phyloP scores from a whole-genome alignment of 2,113 vertebrate genomes.

The Phasianus colchicus region DNA sequence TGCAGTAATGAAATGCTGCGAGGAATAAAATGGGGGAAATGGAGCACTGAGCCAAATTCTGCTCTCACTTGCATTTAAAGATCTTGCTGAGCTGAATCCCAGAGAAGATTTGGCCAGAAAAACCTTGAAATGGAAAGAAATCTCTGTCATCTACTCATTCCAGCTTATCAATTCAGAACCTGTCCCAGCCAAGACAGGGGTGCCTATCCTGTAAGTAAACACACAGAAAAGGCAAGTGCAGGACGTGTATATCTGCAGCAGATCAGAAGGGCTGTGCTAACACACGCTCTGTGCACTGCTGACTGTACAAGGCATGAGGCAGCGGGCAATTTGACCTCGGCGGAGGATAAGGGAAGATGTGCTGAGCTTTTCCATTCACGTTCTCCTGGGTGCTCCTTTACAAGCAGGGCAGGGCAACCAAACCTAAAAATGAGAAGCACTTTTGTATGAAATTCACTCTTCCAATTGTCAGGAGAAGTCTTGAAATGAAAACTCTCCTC shows the following conservation, averaged over 20 bases:
- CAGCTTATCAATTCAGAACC: neutral
- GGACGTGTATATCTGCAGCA: neutral
- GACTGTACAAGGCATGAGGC: neutral
- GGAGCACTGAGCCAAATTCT: constrained; percentile 16
- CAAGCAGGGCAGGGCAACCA: neutral
- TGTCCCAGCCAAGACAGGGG: neutral
- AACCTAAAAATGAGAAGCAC: neutral
- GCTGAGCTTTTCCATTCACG: neutral
- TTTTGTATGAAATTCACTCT: neutral
- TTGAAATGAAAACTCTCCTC: neutral
- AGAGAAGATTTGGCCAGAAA: neutral
- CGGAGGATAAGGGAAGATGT: neutral
- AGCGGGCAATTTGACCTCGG: neutral
- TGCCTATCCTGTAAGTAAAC: neutral
- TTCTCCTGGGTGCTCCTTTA: neutral
- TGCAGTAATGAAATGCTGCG: constrained; percentile 48
- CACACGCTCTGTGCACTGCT: accelerated
- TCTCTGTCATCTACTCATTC: neutral
- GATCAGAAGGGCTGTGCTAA: neutral
- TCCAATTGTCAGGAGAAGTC: neutral
- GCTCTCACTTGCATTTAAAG: constrained; percentile 33
- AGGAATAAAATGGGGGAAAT: constrained; percentile 18
- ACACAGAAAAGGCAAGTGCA: neutral
- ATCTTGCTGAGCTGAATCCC: neutral
- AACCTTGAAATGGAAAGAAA: neutral